Evolutionary conservation across 64 coral and sea anemone genomes (phyloP).

Genomic region (Anthopleura sola): DNA sequence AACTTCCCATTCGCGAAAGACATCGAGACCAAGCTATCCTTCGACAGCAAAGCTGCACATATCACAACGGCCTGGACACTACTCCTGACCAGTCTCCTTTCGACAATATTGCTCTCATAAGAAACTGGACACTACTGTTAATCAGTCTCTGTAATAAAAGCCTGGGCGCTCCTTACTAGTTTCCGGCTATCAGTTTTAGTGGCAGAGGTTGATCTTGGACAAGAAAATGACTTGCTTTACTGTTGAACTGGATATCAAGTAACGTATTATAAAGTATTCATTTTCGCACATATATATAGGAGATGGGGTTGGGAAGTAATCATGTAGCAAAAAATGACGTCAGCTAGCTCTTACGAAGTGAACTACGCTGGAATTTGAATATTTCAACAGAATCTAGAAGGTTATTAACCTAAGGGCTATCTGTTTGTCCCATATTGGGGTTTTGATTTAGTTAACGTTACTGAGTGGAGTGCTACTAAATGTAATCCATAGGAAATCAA

Average conservation of each 20-base stretch:
- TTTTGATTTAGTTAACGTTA: not conserved
- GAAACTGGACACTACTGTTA: not conserved
- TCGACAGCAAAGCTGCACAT: not conserved
- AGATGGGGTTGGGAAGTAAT: not conserved
- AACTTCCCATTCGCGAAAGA: constrained; percentile 21
- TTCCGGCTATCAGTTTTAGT: too few relatives aligned
- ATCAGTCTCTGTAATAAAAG: not conserved
- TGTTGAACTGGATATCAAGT: not conserved
- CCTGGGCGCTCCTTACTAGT: too few relatives aligned
- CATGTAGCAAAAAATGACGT: not conserved
- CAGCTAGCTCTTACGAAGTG: not conserved
- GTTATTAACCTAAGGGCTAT: not conserved
- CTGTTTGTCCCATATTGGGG: not conserved
- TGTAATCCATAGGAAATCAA: not conserved
- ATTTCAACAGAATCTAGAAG: too few relatives aligned
- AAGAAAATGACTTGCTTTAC: not conserved
- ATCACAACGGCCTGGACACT: not conserved
- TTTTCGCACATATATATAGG: not conserved
- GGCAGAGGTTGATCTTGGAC: not conserved
- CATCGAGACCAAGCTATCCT: not conserved
- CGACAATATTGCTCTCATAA: not conserved
- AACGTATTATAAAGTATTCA: not conserved
- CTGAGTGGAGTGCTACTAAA: too few relatives aligned
- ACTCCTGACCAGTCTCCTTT: constrained; percentile 4
- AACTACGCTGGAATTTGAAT: too few relatives aligned